Conservation (phyloP, 2,113 vertebrate genomes). For the Carassius gibelio region DNA sequence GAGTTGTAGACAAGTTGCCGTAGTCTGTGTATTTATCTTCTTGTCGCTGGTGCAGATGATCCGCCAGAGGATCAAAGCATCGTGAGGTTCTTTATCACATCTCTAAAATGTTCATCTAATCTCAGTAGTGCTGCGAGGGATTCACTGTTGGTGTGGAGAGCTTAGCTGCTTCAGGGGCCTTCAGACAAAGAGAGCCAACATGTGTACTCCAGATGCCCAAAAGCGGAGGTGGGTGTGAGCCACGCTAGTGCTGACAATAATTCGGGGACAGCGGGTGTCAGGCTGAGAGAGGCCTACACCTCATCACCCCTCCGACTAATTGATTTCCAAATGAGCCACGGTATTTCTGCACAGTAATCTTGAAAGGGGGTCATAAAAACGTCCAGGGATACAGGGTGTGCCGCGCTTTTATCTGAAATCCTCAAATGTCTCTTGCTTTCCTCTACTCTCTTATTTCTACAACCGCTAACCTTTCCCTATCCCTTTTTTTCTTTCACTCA, state of each 20-base stretch:
- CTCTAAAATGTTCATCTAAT: conserved; percentile 49
- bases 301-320: conserved; percentile 89
- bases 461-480: conserved; percentile 27
- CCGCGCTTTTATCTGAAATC: conserved; percentile 86
- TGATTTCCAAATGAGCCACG: conserved; percentile 92
- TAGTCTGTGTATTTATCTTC: conserved; percentile 8
- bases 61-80: conserved; percentile 44
- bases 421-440: conserved; percentile 57
- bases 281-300: conserved; percentile 86
- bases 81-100: conserved; percentile 23
- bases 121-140: conserved; percentile 49
- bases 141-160: conserved; percentile 46
- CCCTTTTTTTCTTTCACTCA: background rate
- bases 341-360: conserved; percentile 91
- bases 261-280: conserved; percentile 88
- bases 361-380: conserved; percentile 91
- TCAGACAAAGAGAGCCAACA: conserved; percentile 70
- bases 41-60: conserved; percentile 1
- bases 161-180: conserved; percentile 28
- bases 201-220: conserved; percentile 86
- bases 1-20: background rate
- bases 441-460: conserved; percentile 19
- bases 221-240: conserved; percentile 68
- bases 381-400: conserved; percentile 85
- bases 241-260: conserved; percentile 82